A percentile compares a stretch with the other conserved stretches of the same genome.
phyloP scores from a whole-genome alignment of 2,888 invertebrate genomes.

The Troides oblongomaculatus region DNA sequence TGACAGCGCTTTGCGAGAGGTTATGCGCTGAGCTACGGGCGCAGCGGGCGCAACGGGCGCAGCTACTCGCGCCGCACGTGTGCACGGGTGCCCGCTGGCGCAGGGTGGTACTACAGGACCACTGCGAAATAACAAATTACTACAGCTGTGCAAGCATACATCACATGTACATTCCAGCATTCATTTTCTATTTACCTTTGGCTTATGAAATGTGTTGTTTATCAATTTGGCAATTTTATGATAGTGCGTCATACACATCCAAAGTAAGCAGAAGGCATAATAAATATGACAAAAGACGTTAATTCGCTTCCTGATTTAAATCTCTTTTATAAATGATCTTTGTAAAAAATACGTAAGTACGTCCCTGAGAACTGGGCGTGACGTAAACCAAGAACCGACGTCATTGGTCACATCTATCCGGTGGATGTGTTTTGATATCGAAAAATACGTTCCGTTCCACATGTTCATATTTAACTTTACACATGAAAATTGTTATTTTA shows the following conservation, averaged over 20 bases:
- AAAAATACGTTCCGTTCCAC: slow-evolving; percentile 55
- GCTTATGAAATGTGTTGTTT: background rate
- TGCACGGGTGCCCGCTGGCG: slow-evolving; percentile 48
- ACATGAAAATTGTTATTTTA: background rate
- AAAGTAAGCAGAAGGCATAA: slow-evolving; percentile 14
- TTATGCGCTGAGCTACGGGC: slow-evolving; percentile 43
- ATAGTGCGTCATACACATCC: slow-evolving; percentile 10
- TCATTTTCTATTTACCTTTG: no score
- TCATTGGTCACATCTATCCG: slow-evolving; percentile 58
- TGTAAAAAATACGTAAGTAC: slow-evolving; percentile 66
- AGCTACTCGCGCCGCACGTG: slow-evolving; percentile 59
- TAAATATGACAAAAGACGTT: slow-evolving; percentile 29
- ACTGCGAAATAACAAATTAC: background rate
- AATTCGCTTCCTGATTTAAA: slow-evolving; percentile 42
- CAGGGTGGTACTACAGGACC: slow-evolving; percentile 37
- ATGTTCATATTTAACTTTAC: background rate
- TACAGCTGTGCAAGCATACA: background rate
- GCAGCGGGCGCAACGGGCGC: slow-evolving; percentile 37
- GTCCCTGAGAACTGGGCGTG: slow-evolving; percentile 75
- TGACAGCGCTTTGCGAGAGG: slow-evolving; percentile 52
- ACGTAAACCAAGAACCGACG: slow-evolving; percentile 66
- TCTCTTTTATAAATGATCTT: slow-evolving; percentile 53
- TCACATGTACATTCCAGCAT: no score
- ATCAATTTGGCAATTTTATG: slow-evolving; percentile 1
- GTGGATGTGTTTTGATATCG: slow-evolving; percentile 37